phyloP scores from a whole-genome alignment of 2,113 vertebrate species.

The Actinemys pallida region DNA sequence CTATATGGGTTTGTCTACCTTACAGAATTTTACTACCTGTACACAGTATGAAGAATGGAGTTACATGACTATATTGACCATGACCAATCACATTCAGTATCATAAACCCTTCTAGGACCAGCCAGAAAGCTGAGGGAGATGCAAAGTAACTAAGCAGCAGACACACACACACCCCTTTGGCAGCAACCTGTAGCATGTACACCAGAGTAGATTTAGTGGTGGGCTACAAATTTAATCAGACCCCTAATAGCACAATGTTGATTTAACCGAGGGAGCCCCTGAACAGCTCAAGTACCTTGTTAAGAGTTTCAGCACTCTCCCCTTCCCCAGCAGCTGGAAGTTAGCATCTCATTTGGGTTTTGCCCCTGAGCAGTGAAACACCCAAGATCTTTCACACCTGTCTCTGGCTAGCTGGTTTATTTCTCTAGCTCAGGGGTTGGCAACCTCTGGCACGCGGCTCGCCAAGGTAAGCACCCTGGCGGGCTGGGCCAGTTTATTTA shows the following conservation, averaged over 20 bases:
- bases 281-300: accelerated
- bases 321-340: neutral
- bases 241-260: neutral
- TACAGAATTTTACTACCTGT: neutral
- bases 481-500: too few species aligned
- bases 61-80: neutral
- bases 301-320: neutral
- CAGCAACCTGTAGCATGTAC: neutral
- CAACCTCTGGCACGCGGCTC: too few species aligned
- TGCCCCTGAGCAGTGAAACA: neutral
- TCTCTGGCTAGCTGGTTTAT: neutral
- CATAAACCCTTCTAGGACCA: neutral
- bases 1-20: neutral
- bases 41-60: neutral
- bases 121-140: neutral
- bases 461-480: too few species aligned
- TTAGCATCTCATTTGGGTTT: neutral
- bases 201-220: neutral
- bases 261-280: neutral
- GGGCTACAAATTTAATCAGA: neutral
- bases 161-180: accelerated
- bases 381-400: neutral
- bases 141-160: accelerated
- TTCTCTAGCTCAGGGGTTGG: neutral
- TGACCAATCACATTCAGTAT: neutral